phyloP scores from a whole-genome alignment of 2,797 vertebrate species.

The Buphagus erythrorhynchus region DNA sequence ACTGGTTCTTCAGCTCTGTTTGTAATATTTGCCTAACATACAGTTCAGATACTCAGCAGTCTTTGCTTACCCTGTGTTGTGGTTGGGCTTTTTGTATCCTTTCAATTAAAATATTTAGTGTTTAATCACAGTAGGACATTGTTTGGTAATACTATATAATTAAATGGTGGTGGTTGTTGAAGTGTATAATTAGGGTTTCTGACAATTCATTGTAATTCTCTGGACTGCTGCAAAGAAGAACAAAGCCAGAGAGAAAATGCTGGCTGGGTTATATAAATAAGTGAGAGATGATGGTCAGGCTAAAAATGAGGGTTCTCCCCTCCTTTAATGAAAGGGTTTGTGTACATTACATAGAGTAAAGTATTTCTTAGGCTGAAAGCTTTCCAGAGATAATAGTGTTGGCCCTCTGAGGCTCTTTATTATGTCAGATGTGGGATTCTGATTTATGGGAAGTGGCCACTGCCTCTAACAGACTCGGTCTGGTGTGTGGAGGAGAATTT shows the following conservation, averaged over 20 bases:
- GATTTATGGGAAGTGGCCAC: constrained; percentile 16
- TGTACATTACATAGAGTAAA: constrained; percentile 65
- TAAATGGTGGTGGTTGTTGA: constrained; percentile 60
- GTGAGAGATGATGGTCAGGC: constrained; percentile 51
- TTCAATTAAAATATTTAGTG: constrained; percentile 65
- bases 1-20: background rate
- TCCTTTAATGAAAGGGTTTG: constrained; percentile 67
- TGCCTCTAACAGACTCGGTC: background rate
- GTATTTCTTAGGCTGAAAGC: constrained; percentile 67
- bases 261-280: constrained; percentile 51
- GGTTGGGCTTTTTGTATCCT: constrained; percentile 31
- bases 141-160: constrained; percentile 62
- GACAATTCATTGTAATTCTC: constrained; percentile 61
- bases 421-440: constrained; percentile 55
- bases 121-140: constrained; percentile 68
- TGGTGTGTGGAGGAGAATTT: background rate
- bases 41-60: background rate
- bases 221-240: constrained; percentile 58
- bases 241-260: constrained; percentile 50
- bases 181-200: constrained; percentile 60
- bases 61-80: constrained; percentile 14
- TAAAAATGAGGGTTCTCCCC: constrained; percentile 47
- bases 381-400: constrained; percentile 69
- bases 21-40: background rate
- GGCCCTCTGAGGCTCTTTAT: constrained; percentile 62